Evolutionary conservation across 2,797 vertebrate species (phyloP), one percentile per base, ranked within the genome.

Genomic region (Ptychobarbus kaznakovi): DNA sequence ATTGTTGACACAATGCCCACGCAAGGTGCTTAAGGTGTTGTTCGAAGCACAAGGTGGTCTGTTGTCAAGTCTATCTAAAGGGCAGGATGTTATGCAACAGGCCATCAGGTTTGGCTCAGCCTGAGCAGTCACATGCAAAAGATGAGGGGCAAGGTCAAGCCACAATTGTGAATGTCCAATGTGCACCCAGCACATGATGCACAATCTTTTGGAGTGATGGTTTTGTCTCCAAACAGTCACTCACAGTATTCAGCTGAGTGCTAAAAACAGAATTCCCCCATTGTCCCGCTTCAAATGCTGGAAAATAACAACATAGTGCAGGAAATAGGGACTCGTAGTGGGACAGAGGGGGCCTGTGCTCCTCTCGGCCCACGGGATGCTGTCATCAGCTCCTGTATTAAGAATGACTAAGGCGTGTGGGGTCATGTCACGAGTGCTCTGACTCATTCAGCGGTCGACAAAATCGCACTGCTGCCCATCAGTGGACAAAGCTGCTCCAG

Each of bases 71-170:
- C 58, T 68, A 32, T 65, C 77, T 75, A 66, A 84, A 84, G 77
- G 38, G 51, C 76, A 80, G 40, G 70, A 61, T 72, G 80, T 86
- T 63, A 58, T 78, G 74, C 53, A 82, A 78, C 74, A 61, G 63
- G 65, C 38, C 49, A 5, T 25, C 6, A 42, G 65, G 40, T 80
- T 85, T 80, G 76, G 42, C 35, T 81, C 35, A 44, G 25, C 18
- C 32, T 74, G 32, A 76, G 44, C 51, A n/a, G 66, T 85, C 83
- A 80, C 84, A 74, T 85, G 84, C 77, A 65, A 53, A 77, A 73
- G 75, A 79, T 72, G 82, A 38, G 65, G 25, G 38, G 38, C 75
- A 70, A 70, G 83, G 65, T 78, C 76, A 79, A 69, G 22, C 82
- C 46, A 58, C 68, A 46, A 49, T 32, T 63, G 66, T 72, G 28